phyloP scores from a whole-genome alignment of 2,888 invertebrate species.

The Erebia ligea region DNA sequence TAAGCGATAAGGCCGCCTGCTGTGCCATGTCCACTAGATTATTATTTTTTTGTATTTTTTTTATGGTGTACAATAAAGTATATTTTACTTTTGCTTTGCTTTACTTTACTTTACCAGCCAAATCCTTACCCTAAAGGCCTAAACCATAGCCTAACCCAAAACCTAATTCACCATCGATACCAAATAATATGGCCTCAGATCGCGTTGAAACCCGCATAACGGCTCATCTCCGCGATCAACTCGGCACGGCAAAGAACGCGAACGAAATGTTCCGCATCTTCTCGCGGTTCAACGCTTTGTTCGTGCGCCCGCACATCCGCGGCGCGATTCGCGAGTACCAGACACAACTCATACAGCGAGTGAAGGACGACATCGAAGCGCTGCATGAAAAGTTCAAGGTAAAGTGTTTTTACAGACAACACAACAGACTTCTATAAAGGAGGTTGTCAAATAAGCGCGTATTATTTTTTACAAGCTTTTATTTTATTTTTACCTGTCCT shows the following conservation, averaged over 20 bases:
- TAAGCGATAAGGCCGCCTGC: no score
- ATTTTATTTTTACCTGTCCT: no score
- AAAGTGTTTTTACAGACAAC: not conserved
- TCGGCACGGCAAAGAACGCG: slow-evolving; percentile 99
- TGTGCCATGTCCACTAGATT: no score
- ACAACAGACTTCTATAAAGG: no score
- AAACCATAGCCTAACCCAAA: not conserved
- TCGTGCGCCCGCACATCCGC: slow-evolving; percentile 98
- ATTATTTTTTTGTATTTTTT: no score
- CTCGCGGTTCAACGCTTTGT: slow-evolving; percentile 98
- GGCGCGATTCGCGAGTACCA: slow-evolving; percentile 99
- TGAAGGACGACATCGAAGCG: slow-evolving; percentile 99
- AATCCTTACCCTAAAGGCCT: not conserved
- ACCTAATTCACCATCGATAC: not conserved
- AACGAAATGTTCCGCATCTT: slow-evolving; percentile 99
- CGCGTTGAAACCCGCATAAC: slow-evolving; percentile 99
- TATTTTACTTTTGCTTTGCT: no score
- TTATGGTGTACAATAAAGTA: no score
- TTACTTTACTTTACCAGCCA: no score
- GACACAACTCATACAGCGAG: slow-evolving; percentile 98
- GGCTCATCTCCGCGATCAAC: slow-evolving; percentile 97
- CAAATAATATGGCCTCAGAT: slow-evolving; percentile 70
- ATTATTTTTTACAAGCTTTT: no score
- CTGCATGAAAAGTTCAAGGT: slow-evolving; percentile 99
- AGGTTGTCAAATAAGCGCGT: not conserved